Percentiles rank a stretch among this genome's conserved stretches.
phyloP scores from a whole-genome alignment of 2,797 vertebrate genomes.

The Myotis pilosus region DNA sequence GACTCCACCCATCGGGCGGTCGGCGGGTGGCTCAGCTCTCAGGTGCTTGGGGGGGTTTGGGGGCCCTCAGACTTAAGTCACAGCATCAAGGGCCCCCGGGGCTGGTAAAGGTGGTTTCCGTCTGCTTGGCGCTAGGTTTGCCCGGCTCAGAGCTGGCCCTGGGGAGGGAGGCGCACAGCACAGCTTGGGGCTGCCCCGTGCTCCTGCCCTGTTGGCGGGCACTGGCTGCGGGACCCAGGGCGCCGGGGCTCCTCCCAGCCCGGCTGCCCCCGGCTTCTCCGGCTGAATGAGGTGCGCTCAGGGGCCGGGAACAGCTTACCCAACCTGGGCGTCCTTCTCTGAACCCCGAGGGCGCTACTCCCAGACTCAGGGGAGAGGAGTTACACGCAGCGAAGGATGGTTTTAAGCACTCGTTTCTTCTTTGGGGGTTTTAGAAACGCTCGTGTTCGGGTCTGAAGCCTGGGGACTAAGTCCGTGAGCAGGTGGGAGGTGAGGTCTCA shows the following conservation, averaged over 20 bases:
- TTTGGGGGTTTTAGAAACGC: not conserved
- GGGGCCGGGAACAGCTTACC: slow-evolving; percentile 11
- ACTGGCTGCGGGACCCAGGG: not conserved
- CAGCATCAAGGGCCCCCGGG: not conserved
- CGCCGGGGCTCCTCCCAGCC: not conserved
- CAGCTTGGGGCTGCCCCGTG: not conserved
- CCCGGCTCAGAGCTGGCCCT: not conserved
- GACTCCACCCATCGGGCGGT: not conserved
- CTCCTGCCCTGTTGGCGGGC: not conserved
- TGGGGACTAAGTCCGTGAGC: not conserved
- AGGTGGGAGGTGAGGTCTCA: not conserved
- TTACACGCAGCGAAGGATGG: not conserved
- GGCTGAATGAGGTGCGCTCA: not conserved
- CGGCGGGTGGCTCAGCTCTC: not conserved
- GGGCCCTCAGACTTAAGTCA: not conserved
- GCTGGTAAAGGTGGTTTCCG: not conserved
- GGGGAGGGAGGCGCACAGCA: not conserved
- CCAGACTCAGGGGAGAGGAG: not conserved
- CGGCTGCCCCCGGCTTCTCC: not conserved
- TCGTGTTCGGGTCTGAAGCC: not conserved
- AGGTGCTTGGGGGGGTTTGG: not conserved
- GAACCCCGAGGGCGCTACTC: not conserved
- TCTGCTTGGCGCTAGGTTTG: not conserved
- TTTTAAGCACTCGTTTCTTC: not conserved
- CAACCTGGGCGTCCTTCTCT: not conserved